Conservation (phyloP, 1,140 invertebrate genomes). For the Leucophenga varia region DNA sequence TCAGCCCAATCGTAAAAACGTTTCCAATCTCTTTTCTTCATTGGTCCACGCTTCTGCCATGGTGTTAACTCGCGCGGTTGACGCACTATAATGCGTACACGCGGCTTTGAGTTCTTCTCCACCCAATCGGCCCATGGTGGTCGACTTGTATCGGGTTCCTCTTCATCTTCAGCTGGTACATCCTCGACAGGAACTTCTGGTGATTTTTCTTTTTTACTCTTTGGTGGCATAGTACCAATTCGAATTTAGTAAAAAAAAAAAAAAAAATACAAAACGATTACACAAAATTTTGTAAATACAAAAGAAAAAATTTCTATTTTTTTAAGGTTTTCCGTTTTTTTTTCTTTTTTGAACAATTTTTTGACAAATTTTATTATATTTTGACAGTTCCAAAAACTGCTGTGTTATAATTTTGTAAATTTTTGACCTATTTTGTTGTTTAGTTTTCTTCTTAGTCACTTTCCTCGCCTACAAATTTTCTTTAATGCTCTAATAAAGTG, state of each 20-base stretch:
- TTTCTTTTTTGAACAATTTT: too few relatives aligned
- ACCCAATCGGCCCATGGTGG: conserved; percentile 7
- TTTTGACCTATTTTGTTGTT: too few relatives aligned
- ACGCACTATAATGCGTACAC: conserved; percentile 1
- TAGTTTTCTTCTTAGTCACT: too few relatives aligned
- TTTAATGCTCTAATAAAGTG: too few relatives aligned
- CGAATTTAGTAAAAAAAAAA: not conserved
- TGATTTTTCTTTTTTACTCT: conserved; percentile 1
- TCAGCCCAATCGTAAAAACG: conserved; percentile 27
- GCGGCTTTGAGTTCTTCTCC: conserved; percentile 14
- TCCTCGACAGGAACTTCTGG: not conserved
- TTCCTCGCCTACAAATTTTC: too few relatives aligned
- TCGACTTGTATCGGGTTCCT: not conserved
- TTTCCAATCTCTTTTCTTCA: conserved; percentile 33
- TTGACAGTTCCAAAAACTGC: too few relatives aligned
- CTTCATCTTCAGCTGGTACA: conserved; percentile 4
- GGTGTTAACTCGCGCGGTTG: conserved; percentile 7
- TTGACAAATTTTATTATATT: too few relatives aligned
- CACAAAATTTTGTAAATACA: not conserved
- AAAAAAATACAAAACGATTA: not conserved
- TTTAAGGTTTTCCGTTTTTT: too few relatives aligned
- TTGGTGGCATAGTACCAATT: too few relatives aligned
- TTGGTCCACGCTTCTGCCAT: conserved; percentile 42
- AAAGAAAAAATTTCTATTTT: not conserved
- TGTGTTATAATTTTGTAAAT: too few relatives aligned